Conservation (phyloP, 1,140 invertebrate species). For the Drosophila kanapiae region DNA sequence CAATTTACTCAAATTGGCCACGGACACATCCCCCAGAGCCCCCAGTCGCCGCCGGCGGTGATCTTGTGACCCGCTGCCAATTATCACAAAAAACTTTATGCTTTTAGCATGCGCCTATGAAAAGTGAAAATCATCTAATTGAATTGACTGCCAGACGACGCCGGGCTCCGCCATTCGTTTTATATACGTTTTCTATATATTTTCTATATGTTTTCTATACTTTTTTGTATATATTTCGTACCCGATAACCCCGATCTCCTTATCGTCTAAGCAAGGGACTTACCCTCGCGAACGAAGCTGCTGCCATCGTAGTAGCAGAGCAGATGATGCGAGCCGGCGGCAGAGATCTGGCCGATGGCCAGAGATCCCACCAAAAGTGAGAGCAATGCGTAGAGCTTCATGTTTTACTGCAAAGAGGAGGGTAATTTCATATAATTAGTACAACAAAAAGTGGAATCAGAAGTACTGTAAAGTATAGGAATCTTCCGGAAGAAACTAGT, state of each 20-base stretch:
- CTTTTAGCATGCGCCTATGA: constrained; percentile 57
- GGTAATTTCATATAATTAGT: background rate
- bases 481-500: constrained; percentile 10
- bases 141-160: constrained; percentile 25
- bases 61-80: constrained; percentile 55
- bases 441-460: background rate
- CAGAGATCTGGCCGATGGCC: constrained; percentile 63
- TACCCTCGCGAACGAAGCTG: constrained; percentile 89
- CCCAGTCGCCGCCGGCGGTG: background rate
- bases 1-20: constrained; percentile 38
- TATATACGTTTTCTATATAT: background rate
- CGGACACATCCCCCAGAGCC: background rate
- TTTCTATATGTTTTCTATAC: background rate
- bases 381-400: constrained; percentile 75
- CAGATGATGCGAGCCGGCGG: constrained; percentile 86
- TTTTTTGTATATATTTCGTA: no score
- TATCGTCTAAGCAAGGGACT: constrained; percentile 67
- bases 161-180: background rate
- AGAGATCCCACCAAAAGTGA: constrained; percentile 81
- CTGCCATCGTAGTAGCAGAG: constrained; percentile 90
- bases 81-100: constrained; percentile 23
- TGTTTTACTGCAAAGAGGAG: constrained; percentile 37
- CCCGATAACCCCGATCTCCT: constrained; percentile 43
- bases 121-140: constrained; percentile 66
- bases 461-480: background rate